Base-by-base conservation (phyloP, 2,888 invertebrate genomes). In the Tipula confusa region DNA sequence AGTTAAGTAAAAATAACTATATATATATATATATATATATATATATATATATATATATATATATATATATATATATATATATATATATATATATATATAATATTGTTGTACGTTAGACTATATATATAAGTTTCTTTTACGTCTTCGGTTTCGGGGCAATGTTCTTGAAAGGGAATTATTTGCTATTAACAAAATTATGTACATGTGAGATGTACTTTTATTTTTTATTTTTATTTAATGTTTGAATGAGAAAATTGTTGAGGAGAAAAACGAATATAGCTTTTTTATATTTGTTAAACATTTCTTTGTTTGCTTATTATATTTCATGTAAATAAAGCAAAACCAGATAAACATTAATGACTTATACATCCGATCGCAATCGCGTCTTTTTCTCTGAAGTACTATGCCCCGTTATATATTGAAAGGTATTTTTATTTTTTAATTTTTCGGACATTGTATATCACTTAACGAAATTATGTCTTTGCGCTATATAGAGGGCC, bases 131-230 rank as follows among this genome's bases (percentile, higher is more conserved):
- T 64, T 64, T 64, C 64, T 64, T 64, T 64, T 64, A 64, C 24
- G 24, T 64, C 64, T 64, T 64, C 24, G 64, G 64, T 64, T 64
- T 64, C 64, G 64, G 64, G 64, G 64, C 64, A 64, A 64, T 64
- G 64, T 64, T 64, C 64, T 64, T 64, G 64, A 64, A 64, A 64
- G 64, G 64, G 64, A 64, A 64, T 64, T 64, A 64, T 64, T 64
- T 64, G 64, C 64, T 64, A 64, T 64, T 64, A 64, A 64, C 64
- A 64, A 64, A 64, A 64, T 64, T 64, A 64, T 64, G 64, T 64
- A 64, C 24, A 64, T 64, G 64, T 64, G 64, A 64, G 64, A 64
- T 64, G 48, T 48, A 48, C 48, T 48, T 24, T 48, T 48, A 11
- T n/a, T 15, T 43, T 15, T n/a, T 43, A 43, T n/a, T 15, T 43